Evolutionary conservation across 2,113 vertebrate genomes (phyloP), one percentile per base, ranked within the genome.

Genomic region (Clarias macrocephalus): DNA sequence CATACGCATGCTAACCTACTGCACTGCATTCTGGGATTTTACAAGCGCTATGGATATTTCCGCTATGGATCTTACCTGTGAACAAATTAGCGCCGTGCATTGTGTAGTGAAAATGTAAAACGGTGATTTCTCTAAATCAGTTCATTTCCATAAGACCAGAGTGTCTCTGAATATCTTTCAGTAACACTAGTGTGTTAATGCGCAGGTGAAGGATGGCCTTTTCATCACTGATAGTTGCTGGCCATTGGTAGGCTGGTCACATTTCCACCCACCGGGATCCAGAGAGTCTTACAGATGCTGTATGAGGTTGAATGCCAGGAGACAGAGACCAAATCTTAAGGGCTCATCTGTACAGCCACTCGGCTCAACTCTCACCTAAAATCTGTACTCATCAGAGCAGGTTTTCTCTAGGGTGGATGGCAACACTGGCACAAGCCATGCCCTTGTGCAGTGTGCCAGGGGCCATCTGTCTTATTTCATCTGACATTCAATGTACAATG

Each of bases 291-390:
- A 79, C 57, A 81, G 57, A 81, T 81, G 79, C 79, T 81, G 79
- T 42, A 62, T 37, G 59, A 81, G 79, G 79, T 81, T 81, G 30
- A 81, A 81, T 62, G 30, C 30, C 79, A 81, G 57, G 79, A 81
- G 57, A 62, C 57, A 9, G 19, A 42, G 30, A 81, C 79, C 30
- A 62, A 59, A 57, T 62, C 79, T 80, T 37, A 37, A 12, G 56
- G 79, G 56, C 79, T 81, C 77, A 80, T 60, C 56, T 59, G 28
- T 80, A 59, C 12, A 12, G 23, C 57, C 57, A 42, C 13, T 37
- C 79, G 62, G 79, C 21, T 37, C 15, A 81, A 81, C 62, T 59
- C 57, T 42, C 21, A 1, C 62, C 57, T 81, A 0, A 37, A 62
- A 5, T 59, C 77, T 80, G 56, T 18, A 80, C n/a, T 33, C 18